Base-by-base conservation (phyloP, 2,113 vertebrate species). In the Steatornis caripensis region DNA sequence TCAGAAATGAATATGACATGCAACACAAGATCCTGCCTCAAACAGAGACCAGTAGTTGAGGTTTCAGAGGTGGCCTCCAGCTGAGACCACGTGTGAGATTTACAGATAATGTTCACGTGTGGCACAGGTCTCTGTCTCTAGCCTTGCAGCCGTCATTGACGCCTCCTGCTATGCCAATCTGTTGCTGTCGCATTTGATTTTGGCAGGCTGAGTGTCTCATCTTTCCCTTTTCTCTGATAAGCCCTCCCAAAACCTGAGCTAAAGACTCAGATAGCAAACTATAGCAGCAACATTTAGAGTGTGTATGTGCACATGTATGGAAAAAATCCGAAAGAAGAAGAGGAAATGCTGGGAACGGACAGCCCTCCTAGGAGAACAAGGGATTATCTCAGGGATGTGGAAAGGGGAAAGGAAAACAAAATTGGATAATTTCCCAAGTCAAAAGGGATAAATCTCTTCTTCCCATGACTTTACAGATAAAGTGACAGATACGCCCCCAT, bases 201-300 rank as follows among this genome's bases (percentile, higher is more conserved):
- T 91, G n/a, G 48, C 96, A 99, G 98, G 97, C 98, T 68, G 95
- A 20, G 75, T 93, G 24, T 96, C 97, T 74, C 98, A 12, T 61
- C 30, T 82, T 75, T 66, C 23, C 13, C 9, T 11, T 53, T 78
- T 75, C 15, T 97, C 93, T 93, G 97, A 98, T 92, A 98, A 98
- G 21, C 90, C 90, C 10, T 98, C 90, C 43, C 80, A 97, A 61
- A 65, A 48, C 27, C 6, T 41, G 95, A 98, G 18, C 53, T 98
- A 97, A 80, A 93, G 22, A 94, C 97, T 72, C 97, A 90, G 37
- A 84, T 96, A 66, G 95, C 51, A 92, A 55, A 61, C 93, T 98
- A 61, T 71, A 45, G 98, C 98, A 45, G 97, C 97, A 3, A 96
- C 97, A 54, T 98, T 98, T 94, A 95, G 93, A 34, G 97, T 97